phyloP scores from a whole-genome alignment of 2,888 invertebrate species.

The Piscicola geometra region DNA sequence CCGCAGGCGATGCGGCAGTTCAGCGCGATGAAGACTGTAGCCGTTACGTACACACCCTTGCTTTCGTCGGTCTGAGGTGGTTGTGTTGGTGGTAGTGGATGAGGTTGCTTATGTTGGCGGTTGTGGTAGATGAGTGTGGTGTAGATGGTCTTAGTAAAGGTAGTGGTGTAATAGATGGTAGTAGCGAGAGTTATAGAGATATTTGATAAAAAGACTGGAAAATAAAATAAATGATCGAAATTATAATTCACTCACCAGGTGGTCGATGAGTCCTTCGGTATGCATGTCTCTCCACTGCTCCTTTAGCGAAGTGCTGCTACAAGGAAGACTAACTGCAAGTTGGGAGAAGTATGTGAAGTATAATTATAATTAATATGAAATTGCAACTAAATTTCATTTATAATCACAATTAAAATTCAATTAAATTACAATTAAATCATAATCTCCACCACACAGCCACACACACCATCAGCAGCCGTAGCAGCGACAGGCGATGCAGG shows the following conservation, averaged over 20 bases:
- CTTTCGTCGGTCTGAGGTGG: background rate
- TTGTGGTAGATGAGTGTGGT: too few species aligned
- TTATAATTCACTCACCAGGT: slow-evolving; percentile 62
- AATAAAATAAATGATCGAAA: background rate
- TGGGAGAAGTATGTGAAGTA: too few species aligned
- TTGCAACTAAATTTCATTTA: background rate
- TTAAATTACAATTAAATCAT: background rate
- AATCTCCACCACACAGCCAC: background rate
- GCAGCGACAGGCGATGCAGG: background rate
- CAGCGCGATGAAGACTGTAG: slow-evolving; percentile 86
- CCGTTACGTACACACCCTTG: slow-evolving; percentile 63
- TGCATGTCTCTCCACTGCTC: slow-evolving; percentile 82
- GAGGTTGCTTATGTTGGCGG: background rate
- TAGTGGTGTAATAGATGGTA: too few species aligned
- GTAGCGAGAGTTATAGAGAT: too few species aligned
- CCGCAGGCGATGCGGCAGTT: slow-evolving; percentile 91
- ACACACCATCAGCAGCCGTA: background rate
- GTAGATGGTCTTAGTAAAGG: too few species aligned
- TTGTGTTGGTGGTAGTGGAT: background rate
- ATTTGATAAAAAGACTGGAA: background rate
- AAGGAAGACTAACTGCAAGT: slow-evolving; percentile 38
- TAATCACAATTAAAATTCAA: background rate
- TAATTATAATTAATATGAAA: background rate
- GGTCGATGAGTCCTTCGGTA: slow-evolving; percentile 85
- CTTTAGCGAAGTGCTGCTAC: slow-evolving; percentile 59